These are phyloP conservation scores for Anarsia innoxiella DNA, from an alignment of 2,888 invertebrate species.

Conservation along the genomic window DNA sequence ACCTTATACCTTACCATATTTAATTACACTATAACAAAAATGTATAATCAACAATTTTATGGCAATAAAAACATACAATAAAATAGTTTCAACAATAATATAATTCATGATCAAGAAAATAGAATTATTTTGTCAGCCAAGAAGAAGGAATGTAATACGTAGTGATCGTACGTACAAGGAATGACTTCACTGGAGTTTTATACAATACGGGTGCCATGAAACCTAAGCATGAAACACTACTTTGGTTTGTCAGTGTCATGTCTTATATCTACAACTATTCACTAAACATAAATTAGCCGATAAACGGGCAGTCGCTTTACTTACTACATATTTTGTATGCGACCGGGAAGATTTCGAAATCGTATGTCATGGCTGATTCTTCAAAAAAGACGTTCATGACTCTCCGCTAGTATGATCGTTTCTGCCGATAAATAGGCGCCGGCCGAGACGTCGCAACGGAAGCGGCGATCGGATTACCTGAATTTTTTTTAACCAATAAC, in stretches of 20 bases:
- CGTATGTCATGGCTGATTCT: too few relatives aligned
- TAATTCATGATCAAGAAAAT: constrained; percentile 17
- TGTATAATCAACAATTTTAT: constrained; percentile 27
- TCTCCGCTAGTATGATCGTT: too few relatives aligned
- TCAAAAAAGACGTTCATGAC: too few relatives aligned
- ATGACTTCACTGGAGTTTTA: constrained; percentile 31
- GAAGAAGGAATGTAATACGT: constrained; percentile 33
- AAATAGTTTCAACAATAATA: constrained; percentile 21
- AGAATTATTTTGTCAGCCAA: constrained; percentile 12
- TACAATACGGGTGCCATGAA: not conserved
- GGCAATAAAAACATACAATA: constrained; percentile 22
- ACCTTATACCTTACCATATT: too few relatives aligned
- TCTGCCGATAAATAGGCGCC: too few relatives aligned
- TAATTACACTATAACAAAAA: constrained; percentile 23
- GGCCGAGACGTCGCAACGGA: too few relatives aligned
- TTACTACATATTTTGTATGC: too few relatives aligned
- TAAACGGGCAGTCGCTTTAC: too few relatives aligned
- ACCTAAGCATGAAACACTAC: not conserved
- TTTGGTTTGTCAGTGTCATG: not conserved
- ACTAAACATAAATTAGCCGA: too few relatives aligned
- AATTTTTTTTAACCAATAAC: too few relatives aligned
- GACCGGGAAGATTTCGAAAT: too few relatives aligned
- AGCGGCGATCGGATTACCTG: too few relatives aligned
- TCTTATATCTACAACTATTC: not conserved
- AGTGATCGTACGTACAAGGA: constrained; percentile 24